These are phyloP conservation scores for Glomeris marginata DNA, from an alignment of 2,888 invertebrate species.

Conservation along the genomic window DNA sequence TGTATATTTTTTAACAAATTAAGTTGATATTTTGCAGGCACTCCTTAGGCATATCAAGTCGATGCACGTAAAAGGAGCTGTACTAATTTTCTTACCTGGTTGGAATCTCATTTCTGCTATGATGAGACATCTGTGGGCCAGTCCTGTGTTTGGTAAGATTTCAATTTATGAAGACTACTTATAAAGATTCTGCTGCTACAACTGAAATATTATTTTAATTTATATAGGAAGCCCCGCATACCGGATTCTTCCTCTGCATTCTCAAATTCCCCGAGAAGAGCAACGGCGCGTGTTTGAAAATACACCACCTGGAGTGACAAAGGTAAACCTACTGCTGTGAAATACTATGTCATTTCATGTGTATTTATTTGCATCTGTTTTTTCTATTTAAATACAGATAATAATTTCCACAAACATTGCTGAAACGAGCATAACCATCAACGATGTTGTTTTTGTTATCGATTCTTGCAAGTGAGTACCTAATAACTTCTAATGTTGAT, in stretches of 20 bases:
- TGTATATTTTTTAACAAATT: too few relatives aligned
- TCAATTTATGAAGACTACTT: not conserved
- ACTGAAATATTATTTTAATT: not conserved
- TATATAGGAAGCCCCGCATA: conserved; percentile 43
- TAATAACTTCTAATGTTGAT: not conserved
- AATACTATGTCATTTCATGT: conserved; percentile 4
- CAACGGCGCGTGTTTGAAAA: conserved; percentile 84
- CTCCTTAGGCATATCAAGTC: conserved; percentile 39
- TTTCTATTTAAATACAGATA: conserved; percentile 41
- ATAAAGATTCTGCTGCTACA: not conserved
- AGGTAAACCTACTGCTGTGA: conserved; percentile 49
- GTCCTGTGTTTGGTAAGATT: conserved; percentile 48
- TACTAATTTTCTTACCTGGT: conserved; percentile 85
- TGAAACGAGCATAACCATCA: conserved; percentile 94
- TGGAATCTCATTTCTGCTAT: conserved; percentile 94
- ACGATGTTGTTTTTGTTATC: conserved; percentile 95
- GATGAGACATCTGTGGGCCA: conserved; percentile 65
- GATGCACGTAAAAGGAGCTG: conserved; percentile 57
- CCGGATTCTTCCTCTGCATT: conserved; percentile 83
- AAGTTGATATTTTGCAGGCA: conserved; percentile 30
- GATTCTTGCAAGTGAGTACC: conserved; percentile 69
- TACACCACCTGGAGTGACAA: conserved; percentile 66
- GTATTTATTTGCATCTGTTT: not conserved
- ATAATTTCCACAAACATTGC: conserved; percentile 97
- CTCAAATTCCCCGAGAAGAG: conserved; percentile 89